These are phyloP conservation scores for Hoplodrina blanda DNA, from an alignment of 2,888 invertebrate species.

Conservation along the genomic window DNA sequence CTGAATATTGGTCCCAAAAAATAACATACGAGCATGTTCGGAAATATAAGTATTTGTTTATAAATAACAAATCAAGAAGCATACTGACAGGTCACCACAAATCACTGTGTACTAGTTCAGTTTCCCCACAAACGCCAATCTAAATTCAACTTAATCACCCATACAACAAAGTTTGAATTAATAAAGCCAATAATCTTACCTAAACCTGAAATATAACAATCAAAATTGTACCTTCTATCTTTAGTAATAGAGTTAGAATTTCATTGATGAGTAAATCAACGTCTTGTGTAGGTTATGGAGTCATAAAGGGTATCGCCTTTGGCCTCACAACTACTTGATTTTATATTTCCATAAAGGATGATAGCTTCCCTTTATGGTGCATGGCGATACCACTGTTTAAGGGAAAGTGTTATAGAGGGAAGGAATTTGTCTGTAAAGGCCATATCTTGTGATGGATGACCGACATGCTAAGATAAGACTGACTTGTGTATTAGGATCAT, in stretches of 20 bases:
- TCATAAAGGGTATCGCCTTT: slow-evolving; percentile 65
- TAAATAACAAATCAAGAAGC: slow-evolving; percentile 43
- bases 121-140: slow-evolving; percentile 4
- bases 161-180: slow-evolving; percentile 50
- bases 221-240: neutral
- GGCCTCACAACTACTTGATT: slow-evolving; percentile 65
- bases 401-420: slow-evolving; percentile 44
- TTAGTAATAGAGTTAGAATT: slow-evolving; percentile 13
- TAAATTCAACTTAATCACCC: slow-evolving; percentile 36
- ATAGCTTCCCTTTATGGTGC: slow-evolving; percentile 59
- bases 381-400: slow-evolving; percentile 61
- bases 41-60: slow-evolving; percentile 14
- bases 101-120: slow-evolving; percentile 43
- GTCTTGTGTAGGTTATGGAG: slow-evolving; percentile 64
- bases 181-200: slow-evolving; percentile 17
- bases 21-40: slow-evolving; percentile 13
- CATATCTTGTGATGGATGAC: slow-evolving; percentile 9
- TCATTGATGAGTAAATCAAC: neutral
- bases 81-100: slow-evolving; percentile 39
- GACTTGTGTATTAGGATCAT: neutral
- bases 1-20: neutral
- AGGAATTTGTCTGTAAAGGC: slow-evolving; percentile 12
- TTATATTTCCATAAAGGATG: slow-evolving; percentile 68
- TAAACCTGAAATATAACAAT: neutral
- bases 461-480: slow-evolving; percentile 3